Evolutionary conservation across 2,113 vertebrate genomes (phyloP), one percentile per base, ranked within the genome.

Genomic region (Solea senegalensis): DNA sequence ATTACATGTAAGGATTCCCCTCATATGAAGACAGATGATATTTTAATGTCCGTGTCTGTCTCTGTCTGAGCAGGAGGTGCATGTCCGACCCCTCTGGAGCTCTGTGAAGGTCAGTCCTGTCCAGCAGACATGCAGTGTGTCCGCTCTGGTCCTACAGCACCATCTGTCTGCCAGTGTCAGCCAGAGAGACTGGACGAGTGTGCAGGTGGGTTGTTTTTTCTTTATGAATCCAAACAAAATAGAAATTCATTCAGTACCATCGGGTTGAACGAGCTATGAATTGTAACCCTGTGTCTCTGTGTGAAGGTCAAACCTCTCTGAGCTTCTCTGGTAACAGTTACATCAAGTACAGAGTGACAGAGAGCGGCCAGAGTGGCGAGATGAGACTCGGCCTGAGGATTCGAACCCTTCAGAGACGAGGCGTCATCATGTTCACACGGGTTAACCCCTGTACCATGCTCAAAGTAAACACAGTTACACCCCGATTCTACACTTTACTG

Each of bases 311-410:
- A 77, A 94, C 96, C 9, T 96, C 98, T 53, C 93, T 99, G 72
- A 99, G 96, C 83, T 99, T 99, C 91, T 95, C 95, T 84, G 97
- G 98, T 58, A 98, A 97, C 91, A 96, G 96, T 84, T 99, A 99
- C 90, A 98, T 99, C 81, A 98, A 97, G 85, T 99, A 99, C 89
- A 93, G 95, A 44, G 94, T 98, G 85, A 96, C 95, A 13, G 95
- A 95, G 82, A 93, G 91, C 9, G 95, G 90, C 78, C 94, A 94
- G 89, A 93, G 93, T 27, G 94, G 95, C 59, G 95, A 95, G 90
- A 95, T 99, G 91, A 96, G 93, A 82, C 88, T 99, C 26, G 93
- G 94, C 58, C 90, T 99, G 66, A 95, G 94, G 57, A 95, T 99
- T 85, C 91, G 98, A 81, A 99, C 98, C 0, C 93, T 98, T 81